Conservation (phyloP, 2,888 invertebrate species). For the Hartigia nigra region DNA sequence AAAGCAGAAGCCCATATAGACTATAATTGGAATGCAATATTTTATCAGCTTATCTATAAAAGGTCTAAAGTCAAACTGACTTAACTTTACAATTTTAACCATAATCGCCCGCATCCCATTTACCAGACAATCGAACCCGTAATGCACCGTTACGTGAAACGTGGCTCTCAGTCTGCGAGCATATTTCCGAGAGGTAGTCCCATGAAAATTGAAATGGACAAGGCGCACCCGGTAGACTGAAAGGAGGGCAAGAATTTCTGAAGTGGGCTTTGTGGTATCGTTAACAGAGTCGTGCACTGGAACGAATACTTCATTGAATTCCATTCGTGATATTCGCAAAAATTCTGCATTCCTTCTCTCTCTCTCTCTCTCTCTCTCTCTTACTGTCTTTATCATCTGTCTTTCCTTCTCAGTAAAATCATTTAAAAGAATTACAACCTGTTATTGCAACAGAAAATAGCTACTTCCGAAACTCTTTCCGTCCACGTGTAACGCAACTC, state of each 20-base stretch:
- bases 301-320: background rate
- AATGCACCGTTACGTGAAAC: background rate
- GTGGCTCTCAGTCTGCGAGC: background rate
- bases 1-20: background rate
- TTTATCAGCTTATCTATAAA: background rate
- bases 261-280: slow-evolving; percentile 1
- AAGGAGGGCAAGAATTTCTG: slow-evolving; percentile 3
- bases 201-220: background rate
- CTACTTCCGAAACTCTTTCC: background rate
- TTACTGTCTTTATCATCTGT: background rate
- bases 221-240: background rate
- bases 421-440: background rate
- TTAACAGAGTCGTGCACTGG: background rate
- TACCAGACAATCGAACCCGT: background rate
- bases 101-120: background rate
- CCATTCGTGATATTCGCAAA: background rate
- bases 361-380: too few relatives aligned
- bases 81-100: background rate
- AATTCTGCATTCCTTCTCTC: background rate
- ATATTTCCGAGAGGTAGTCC: background rate
- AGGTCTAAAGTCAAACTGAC: background rate
- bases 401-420: background rate
- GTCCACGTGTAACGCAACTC: background rate
- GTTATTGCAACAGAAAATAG: background rate
- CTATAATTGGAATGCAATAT: background rate